Conservation (phyloP, 2,888 invertebrate species). For the Muscina levida region DNA sequence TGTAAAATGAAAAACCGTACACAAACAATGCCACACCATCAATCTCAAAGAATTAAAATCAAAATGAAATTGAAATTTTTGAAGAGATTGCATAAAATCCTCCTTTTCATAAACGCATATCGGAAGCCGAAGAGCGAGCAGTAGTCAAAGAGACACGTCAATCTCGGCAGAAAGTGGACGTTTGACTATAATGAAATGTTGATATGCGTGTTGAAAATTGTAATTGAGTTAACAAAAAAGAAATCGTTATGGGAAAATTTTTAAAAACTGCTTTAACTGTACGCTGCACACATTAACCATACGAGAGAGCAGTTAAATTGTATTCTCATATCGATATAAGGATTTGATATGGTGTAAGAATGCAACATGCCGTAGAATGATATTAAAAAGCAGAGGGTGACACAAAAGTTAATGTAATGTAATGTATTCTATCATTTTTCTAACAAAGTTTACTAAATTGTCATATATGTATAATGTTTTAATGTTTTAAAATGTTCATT, state of each 20-base stretch:
- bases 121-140: neutral
- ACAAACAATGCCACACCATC: constrained; percentile 27
- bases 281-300: no score
- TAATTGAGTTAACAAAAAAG: constrained; percentile 40
- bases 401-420: no score
- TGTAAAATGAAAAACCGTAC: neutral
- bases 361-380: no score
- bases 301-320: no score
- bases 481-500: no score
- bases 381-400: no score
- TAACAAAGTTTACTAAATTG: no score
- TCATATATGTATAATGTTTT: no score
- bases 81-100: constrained; percentile 42
- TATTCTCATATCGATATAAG: no score
- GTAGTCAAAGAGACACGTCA: constrained; percentile 1
- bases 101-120: neutral
- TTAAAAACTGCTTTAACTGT: no score
- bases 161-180: constrained; percentile 24
- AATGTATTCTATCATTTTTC: no score
- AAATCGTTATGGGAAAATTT: constrained; percentile 26
- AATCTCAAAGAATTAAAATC: constrained; percentile 42
- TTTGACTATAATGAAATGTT: constrained; percentile 1
- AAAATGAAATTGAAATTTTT: constrained; percentile 28
- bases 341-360: no score
- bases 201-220: constrained; percentile 42